These are phyloP conservation scores for Mythimna pallens DNA, from an alignment of 2,888 invertebrate genomes.

Conservation along the genomic window DNA sequence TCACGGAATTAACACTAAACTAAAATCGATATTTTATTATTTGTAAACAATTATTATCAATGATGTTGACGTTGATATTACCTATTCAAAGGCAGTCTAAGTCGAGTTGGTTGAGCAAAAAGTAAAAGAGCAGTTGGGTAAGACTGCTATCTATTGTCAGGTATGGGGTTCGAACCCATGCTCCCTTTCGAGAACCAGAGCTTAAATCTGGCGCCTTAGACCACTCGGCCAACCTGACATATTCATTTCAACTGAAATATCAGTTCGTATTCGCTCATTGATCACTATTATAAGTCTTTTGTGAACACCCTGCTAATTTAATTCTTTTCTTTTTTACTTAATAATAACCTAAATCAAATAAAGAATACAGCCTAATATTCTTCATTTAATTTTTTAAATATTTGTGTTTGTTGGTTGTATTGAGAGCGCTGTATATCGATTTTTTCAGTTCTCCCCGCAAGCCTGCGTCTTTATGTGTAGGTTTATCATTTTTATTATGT, in stretches of 20 bases:
- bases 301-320: not conserved
- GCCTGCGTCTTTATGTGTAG: too few species aligned
- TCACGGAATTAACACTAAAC: not conserved
- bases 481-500: too few species aligned
- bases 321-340: not conserved
- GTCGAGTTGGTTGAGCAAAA: not conserved
- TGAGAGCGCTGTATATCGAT: too few species aligned
- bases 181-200: constrained; percentile 95
- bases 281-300: not conserved
- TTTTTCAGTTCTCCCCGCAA: too few species aligned
- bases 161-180: constrained; percentile 96
- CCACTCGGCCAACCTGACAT: constrained; percentile 95
- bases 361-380: not conserved
- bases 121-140: not conserved
- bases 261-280: not conserved
- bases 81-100: not conserved
- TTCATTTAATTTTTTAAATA: too few species aligned
- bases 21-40: not conserved
- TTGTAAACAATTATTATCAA: not conserved
- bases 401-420: too few species aligned
- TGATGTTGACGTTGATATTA: not conserved
- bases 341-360: not conserved
- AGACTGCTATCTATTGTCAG: constrained; percentile 84
- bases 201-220: constrained; percentile 96
- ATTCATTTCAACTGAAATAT: not conserved